Conservation (phyloP, 2,888 invertebrate species). For the Ophion ellenae region DNA sequence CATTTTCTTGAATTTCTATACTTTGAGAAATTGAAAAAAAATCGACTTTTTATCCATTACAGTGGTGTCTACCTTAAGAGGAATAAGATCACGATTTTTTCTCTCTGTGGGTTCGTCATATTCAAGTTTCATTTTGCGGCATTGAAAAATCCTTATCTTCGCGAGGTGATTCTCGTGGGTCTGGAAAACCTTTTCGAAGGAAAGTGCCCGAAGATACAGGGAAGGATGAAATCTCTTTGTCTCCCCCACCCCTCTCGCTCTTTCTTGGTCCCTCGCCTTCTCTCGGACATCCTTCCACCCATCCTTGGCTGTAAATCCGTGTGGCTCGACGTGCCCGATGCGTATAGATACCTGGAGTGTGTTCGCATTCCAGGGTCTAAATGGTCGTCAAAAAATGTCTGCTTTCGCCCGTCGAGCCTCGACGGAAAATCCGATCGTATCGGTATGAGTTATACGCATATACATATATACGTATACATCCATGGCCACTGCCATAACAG, state of each 20-base stretch:
- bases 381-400: conserved; percentile 64
- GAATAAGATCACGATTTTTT: background rate
- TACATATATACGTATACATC: conserved; percentile 9
- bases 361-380: conserved; percentile 58
- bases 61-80: no score
- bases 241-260: background rate
- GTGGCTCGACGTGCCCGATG: conserved; percentile 7
- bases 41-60: no score
- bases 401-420: conserved; percentile 31
- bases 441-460: conserved; percentile 24
- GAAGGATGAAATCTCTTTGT: conserved; percentile 2
- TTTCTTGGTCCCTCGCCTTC: background rate
- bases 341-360: conserved; percentile 47
- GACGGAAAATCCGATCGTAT: conserved; percentile 40
- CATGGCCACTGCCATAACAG: conserved; percentile 7
- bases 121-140: background rate
- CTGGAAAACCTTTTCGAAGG: conserved; percentile 7
- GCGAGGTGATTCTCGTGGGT: background rate
- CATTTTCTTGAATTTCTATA: no score
- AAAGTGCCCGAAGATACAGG: conserved; percentile 9
- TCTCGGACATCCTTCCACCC: background rate
- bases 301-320: conserved; percentile 15
- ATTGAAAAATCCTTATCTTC: conserved; percentile 20
- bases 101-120: background rate
- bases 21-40: no score